Percentiles rank a stretch among this genome's conserved stretches.
Conservation (phyloP, 2,797 vertebrate genomes). For the Lagorchestes hirsutus region DNA sequence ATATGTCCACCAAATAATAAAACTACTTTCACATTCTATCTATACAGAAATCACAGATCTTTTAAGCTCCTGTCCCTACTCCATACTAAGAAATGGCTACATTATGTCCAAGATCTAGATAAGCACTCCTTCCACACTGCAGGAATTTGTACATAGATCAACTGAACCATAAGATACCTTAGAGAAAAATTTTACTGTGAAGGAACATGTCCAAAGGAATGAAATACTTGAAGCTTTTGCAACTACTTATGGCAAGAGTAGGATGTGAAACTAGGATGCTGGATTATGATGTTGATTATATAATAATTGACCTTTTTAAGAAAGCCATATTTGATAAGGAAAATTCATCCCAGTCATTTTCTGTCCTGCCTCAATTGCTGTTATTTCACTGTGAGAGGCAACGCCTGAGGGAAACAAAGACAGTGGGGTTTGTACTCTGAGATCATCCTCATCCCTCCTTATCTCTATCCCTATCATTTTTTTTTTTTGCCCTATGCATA, state of each 20-base stretch:
- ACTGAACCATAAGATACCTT: neutral
- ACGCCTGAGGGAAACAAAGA: neutral
- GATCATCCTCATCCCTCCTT: neutral
- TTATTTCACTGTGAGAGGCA: neutral
- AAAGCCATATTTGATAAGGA: neutral
- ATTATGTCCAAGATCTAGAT: neutral
- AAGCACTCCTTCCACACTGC: neutral
- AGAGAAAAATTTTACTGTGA: neutral
- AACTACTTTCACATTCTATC: neutral
- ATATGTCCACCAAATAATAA: neutral
- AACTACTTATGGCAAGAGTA: neutral
- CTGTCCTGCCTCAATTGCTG: neutral
- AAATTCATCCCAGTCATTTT: neutral
- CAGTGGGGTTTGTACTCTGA: neutral
- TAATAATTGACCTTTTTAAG: neutral
- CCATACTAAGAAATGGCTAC: neutral
- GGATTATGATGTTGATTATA: neutral
- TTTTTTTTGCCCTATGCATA: neutral
- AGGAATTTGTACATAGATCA: neutral
- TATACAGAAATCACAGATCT: neutral
- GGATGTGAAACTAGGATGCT: neutral
- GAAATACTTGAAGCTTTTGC: neutral
- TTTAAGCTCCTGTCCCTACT: too few species aligned
- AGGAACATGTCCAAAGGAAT: neutral
- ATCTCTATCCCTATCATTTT: neutral